phyloP scores from a whole-genome alignment of 2,113 vertebrate species.

The Natator depressus region DNA sequence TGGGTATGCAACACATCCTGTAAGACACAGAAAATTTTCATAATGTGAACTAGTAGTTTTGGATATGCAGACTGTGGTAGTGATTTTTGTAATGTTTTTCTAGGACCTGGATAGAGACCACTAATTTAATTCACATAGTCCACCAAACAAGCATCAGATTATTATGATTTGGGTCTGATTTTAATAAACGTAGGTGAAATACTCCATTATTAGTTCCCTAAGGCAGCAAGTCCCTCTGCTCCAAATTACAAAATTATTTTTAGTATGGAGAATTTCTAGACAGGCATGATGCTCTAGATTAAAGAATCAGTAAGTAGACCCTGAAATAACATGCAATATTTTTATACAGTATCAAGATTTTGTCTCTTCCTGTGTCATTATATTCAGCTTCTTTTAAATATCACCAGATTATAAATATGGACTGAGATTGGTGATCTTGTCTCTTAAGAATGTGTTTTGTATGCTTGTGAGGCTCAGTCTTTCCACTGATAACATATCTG shows the following conservation, averaged over 20 bases:
- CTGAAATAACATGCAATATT: not conserved
- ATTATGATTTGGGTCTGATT: not conserved
- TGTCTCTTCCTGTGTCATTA: not conserved
- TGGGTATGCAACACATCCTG: not conserved
- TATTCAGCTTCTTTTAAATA: not conserved
- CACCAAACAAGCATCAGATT: not conserved
- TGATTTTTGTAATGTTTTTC: not conserved
- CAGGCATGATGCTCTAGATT: not conserved
- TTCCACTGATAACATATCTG: not conserved
- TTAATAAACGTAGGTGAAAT: not conserved
- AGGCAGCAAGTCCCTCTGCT: not conserved
- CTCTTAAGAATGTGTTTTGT: not conserved
- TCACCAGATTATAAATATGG: accelerated
- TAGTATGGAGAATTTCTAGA: not conserved
- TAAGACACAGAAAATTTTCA: not conserved
- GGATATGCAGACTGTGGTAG: not conserved
- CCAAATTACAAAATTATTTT: not conserved
- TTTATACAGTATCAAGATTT: not conserved
- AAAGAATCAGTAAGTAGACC: not conserved
- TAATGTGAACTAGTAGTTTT: not conserved
- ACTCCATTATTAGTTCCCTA: not conserved
- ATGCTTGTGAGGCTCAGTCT: not conserved
- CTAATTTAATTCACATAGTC: not conserved
- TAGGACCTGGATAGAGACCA: not conserved
- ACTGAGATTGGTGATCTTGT: not conserved